A percentile compares a stretch with the other conserved stretches of the same genome.
phyloP scores from a whole-genome alignment of 2,888 invertebrate genomes.

The Pimpla rufipes region DNA sequence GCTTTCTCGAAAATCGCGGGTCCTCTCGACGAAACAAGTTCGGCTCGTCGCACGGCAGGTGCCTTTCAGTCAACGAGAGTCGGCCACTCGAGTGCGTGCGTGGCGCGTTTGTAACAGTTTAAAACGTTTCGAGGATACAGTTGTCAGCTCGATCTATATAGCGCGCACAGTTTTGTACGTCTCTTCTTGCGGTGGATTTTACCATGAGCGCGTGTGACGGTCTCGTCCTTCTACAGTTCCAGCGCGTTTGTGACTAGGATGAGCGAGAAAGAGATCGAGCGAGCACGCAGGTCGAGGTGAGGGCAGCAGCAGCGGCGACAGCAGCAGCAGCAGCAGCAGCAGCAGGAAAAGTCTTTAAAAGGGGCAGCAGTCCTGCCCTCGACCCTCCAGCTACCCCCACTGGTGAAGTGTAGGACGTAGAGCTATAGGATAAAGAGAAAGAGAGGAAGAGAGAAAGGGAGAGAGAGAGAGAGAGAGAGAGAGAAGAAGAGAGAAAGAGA shows the following conservation, averaged over 20 bases:
- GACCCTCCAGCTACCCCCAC: constrained; percentile 47
- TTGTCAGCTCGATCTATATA: constrained; percentile 4
- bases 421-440: constrained; percentile 39
- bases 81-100: constrained; percentile 33
- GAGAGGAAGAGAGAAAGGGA: constrained; percentile 31
- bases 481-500: constrained; percentile 53
- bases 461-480: constrained; percentile 35
- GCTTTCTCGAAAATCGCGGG: constrained; percentile 20
- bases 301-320: constrained; percentile 67
- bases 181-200: constrained; percentile 49
- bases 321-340: no score
- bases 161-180: constrained; percentile 56
- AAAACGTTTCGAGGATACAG: constrained; percentile 47
- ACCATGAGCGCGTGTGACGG: constrained; percentile 24
- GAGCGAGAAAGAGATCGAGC: constrained; percentile 5
- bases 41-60: constrained; percentile 30
- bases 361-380: constrained; percentile 70
- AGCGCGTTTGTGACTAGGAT: constrained; percentile 8
- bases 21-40: constrained; percentile 56
- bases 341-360: constrained; percentile 83
- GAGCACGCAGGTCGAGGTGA: constrained; percentile 66
- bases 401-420: constrained; percentile 52
- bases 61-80: constrained; percentile 16
- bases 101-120: constrained; percentile 48
- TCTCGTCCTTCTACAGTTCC: constrained; percentile 5